Evolutionary conservation across 92 coral and sea anemone genomes (phyloP), one percentile per base, ranked within the genome.

Genomic region (Epizoanthus ramosus): DNA sequence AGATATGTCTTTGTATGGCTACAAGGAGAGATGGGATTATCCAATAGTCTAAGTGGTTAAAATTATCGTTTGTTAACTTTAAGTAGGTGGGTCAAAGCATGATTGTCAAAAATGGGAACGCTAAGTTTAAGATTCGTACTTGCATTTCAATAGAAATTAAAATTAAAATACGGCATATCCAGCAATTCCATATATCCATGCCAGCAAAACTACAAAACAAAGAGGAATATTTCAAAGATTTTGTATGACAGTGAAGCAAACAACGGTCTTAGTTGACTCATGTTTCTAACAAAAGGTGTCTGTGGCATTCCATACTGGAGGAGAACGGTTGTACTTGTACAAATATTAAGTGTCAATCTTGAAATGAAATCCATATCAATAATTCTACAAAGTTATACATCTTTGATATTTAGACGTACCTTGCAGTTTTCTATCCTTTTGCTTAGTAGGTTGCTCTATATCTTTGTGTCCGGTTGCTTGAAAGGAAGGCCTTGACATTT

Each of bases 361-460:
- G 56, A 60, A 1, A 59, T 59, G 8, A 23, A 24, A 39, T 22
- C 19, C 37, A 12, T 41, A 22, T 21, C 68, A 22, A 14, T 25
- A 59, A 76, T 47, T 50, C 16, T 60, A 77, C 10, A 61, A 61
- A 61, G 14, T 63, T 35, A 50, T 12, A 50, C 54, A 39, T 19
- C 63, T 63, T 60, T 61, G 23, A 39, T 10, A n/a, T n/a, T n/a
- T 47, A 24, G 2, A 17, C 57, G 17, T 77, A 77, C 82, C 71
- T 77, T 60, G 41, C 12, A 63, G 71, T 10, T 39, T 61, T 69
- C 61, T 77, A 60, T 60, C 82, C 37, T 61, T 77, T 21, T 68
- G 15, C 57, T 61, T 77, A 5, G 52, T 77, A 25, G 82, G 60
- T 58, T 25, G 39, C 19, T 19, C 57, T 16, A 70, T 33, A 13